phyloP scores from a whole-genome alignment of 2,113 vertebrate species.

The Entelurus aequoreus region DNA sequence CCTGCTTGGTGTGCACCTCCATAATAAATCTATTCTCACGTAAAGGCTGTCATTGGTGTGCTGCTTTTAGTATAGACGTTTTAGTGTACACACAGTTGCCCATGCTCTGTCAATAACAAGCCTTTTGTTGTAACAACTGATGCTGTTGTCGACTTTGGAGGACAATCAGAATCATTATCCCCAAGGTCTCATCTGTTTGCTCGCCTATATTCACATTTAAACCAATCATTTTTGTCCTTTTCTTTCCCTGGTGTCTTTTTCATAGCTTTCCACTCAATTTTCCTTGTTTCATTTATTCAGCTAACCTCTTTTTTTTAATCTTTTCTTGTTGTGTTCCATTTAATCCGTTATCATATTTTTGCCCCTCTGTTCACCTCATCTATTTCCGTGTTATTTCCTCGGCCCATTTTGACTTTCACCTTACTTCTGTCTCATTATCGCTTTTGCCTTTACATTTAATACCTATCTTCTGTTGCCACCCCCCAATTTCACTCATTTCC shows the following conservation, averaged over 20 bases:
- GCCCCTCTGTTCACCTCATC: conserved; percentile 8
- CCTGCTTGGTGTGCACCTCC: too few relatives aligned
- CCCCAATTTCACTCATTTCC: not conserved
- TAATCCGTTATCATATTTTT: conserved; percentile 5
- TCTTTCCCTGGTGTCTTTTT: not conserved
- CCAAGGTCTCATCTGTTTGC: not conserved
- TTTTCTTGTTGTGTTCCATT: not conserved
- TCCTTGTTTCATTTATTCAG: conserved; percentile 3
- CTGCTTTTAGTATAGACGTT: too few relatives aligned
- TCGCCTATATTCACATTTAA: not conserved
- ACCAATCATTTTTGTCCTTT: conserved; percentile 6
- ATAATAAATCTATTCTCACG: too few relatives aligned
- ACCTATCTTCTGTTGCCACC: not conserved
- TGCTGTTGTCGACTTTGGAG: conserved; percentile 1
- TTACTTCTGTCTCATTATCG: conserved; percentile 10
- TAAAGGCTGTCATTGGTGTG: too few relatives aligned
- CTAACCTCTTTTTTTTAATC: conserved; percentile 2
- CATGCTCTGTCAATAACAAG: not conserved
- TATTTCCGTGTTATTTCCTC: conserved; percentile 8
- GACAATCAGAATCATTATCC: conserved; percentile 5
- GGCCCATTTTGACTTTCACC: conserved; percentile 11
- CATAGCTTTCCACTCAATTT: not conserved
- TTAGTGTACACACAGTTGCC: not conserved
- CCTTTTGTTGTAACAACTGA: not conserved
- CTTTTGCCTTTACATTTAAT: not conserved